Evolutionary conservation across 2,888 invertebrate species (phyloP), one percentile per base, ranked within the genome.

Genomic region (Drosophila eohydei): DNA sequence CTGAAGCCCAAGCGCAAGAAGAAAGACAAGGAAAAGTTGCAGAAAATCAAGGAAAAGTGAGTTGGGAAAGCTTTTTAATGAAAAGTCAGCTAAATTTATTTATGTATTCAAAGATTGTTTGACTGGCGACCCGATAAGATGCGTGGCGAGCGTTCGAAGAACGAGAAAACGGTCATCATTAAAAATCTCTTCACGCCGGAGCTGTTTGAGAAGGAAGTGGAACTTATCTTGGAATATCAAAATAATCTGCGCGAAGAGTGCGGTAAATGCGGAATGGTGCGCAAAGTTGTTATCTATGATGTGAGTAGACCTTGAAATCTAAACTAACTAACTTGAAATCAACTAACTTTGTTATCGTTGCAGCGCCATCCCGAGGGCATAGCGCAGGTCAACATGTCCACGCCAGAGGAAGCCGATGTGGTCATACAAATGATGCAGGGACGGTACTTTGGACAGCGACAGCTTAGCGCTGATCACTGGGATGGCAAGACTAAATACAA

Each of bases 81-180:
- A 1, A 52, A 26, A 9, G 4, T 9, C 0, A 3, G 8, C 0
- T 5, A 11, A 30, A 34, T 4, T 38, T 8, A 30, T 12, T 11
- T 40, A 12, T 6, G 1, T 16, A 36, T 58, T 61, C 89, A 16
- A 83, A 96, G 96, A 91, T 93, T 99, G 55, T 97, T 99, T 92
- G 98, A 98, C 92, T 99, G 99, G 99, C 94, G 97, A 70, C 98
- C 99, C 0, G 99, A 99, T 84, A 97, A 97, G 92, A 94, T 97
- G 91, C 94, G 96, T 38, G 97, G 97, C 1, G 97, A 97, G 89
- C 94, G 98, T 57, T 95, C 96, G 0, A 98, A 97, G 91, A 96
- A 97, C 92, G 99, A 99, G 92, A 95, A 96, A 90, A 95, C 97
- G 56, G 98, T 99, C 0, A 96, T 99, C 55, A 94, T 99, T 11